phyloP scores from a whole-genome alignment of 1,140 invertebrate genomes.

The Scaptomyza pallida region DNA sequence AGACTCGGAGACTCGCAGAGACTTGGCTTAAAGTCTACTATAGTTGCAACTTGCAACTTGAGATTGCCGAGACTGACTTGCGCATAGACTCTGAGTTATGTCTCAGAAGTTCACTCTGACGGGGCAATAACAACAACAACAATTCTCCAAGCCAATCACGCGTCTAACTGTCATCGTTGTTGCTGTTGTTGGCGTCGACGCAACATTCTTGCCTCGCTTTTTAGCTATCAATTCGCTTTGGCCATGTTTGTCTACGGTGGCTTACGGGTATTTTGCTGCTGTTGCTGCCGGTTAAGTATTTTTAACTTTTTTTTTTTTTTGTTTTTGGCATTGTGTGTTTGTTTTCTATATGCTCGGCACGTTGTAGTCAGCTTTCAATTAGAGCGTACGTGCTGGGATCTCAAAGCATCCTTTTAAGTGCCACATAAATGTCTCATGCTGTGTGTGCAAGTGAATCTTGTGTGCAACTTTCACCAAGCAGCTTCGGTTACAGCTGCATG shows the following conservation, averaged over 20 bases:
- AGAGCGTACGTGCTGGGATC: conserved; percentile 65
- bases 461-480: conserved; percentile 66
- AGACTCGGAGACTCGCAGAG: conserved; percentile 28
- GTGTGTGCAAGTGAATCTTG: conserved; percentile 57
- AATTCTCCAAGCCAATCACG: conserved; percentile 57
- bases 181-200: conserved; percentile 40
- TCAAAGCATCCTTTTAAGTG: conserved; percentile 73
- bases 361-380: conserved; percentile 67
- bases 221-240: conserved; percentile 52
- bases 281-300: conserved; percentile 24
- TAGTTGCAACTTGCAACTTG: conserved; percentile 26
- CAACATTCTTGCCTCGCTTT: conserved; percentile 69
- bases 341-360: conserved; percentile 47
- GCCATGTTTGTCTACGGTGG: conserved; percentile 44
- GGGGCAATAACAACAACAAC: conserved; percentile 12
- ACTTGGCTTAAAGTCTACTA: conserved; percentile 20
- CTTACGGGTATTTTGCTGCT: conserved; percentile 3
- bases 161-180: conserved; percentile 72
- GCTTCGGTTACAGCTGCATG: conserved; percentile 15
- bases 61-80: conserved; percentile 30
- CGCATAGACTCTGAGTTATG: conserved; percentile 65
- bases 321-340: conserved; percentile 29
- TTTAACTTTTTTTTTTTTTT: conserved; percentile 26
- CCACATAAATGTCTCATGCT: conserved; percentile 74
- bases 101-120: conserved; percentile 56